These are phyloP conservation scores for Prionace glauca DNA, from an alignment of 2,797 vertebrate genomes.

Conservation along the genomic window DNA sequence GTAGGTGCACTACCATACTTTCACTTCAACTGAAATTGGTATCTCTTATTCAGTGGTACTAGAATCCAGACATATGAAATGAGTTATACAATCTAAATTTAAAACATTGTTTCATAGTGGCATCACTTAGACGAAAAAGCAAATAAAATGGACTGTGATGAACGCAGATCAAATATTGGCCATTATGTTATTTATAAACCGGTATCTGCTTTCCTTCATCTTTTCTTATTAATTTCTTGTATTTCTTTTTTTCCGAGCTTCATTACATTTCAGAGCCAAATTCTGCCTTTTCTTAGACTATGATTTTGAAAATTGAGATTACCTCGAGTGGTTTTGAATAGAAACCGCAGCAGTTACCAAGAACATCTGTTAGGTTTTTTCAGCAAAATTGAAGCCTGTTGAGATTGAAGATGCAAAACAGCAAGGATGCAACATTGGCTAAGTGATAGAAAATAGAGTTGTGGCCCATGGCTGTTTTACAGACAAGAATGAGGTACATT, in stretches of 20 bases:
- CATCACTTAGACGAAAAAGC: neutral
- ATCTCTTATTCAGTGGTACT: neutral
- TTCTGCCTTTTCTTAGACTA: neutral
- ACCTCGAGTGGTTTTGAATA: neutral
- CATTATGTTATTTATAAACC: neutral
- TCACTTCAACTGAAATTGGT: neutral
- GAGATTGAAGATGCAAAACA: neutral
- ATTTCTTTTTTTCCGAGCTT: neutral
- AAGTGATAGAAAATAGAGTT: neutral
- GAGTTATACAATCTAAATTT: neutral
- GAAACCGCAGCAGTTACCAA: neutral
- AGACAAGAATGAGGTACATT: neutral
- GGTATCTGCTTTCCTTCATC: neutral
- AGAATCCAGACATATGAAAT: neutral
- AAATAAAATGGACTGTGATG: neutral
- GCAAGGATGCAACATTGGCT: neutral
- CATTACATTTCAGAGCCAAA: neutral
- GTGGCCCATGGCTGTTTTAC: neutral
- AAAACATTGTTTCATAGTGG: neutral
- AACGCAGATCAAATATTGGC: neutral
- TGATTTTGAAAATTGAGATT: neutral
- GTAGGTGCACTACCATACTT: neutral
- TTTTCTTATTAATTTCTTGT: neutral
- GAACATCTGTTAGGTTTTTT: neutral
- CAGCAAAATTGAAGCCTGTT: neutral